phyloP scores from a whole-genome alignment of 1,140 invertebrate genomes.

The Aphis craccivora region DNA sequence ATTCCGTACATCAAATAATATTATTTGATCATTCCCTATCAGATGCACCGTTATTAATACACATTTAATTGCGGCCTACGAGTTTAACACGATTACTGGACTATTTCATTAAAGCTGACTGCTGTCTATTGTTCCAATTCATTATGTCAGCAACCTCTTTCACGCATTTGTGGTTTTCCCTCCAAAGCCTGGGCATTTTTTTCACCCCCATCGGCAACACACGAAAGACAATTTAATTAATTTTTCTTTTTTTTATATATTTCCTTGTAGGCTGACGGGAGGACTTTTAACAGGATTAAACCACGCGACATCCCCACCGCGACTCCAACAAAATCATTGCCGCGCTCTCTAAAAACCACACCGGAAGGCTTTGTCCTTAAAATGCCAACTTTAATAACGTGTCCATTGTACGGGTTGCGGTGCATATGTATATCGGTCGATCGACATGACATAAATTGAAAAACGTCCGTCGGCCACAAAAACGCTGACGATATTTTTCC shows the following conservation, averaged over 20 bases:
- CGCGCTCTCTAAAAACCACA: not conserved
- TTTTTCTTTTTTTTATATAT: constrained; percentile 20
- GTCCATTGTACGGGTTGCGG: constrained; percentile 27
- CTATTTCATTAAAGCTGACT: not conserved
- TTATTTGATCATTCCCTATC: not conserved
- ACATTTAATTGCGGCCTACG: not conserved
- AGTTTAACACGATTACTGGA: not conserved
- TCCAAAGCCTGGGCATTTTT: constrained; percentile 4
- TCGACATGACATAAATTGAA: constrained; percentile 49
- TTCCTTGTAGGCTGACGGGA: not conserved
- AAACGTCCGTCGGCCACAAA: constrained; percentile 30
- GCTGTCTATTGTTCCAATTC: constrained; percentile 5
- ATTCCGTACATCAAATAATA: not conserved
- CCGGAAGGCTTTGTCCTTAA: constrained; percentile 34
- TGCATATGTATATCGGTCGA: not conserved
- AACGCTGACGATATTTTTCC: constrained; percentile 50
- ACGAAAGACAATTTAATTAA: constrained; percentile 51
- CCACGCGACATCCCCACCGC: not conserved
- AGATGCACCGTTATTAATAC: not conserved
- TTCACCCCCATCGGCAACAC: not conserved
- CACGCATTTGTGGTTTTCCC: constrained; percentile 26
- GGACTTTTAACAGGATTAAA: constrained; percentile 48
- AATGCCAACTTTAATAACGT: constrained; percentile 52
- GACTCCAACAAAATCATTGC: not conserved
- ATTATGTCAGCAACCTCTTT: constrained; percentile 19